Evolutionary conservation across 2,888 invertebrate species (phyloP).

Genomic region (Parascotia fuliginaria): DNA sequence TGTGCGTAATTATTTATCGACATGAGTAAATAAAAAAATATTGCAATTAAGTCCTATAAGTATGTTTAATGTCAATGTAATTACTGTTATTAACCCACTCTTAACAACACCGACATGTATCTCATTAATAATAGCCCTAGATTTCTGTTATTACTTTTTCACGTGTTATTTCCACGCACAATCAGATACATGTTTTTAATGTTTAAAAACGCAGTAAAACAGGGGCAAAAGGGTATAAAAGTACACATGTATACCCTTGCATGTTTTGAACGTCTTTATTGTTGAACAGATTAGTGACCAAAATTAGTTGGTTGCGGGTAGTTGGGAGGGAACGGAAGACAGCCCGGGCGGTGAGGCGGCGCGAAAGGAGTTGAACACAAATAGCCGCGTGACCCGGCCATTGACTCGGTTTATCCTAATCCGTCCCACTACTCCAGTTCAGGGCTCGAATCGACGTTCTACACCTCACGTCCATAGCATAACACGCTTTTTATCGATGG

Average conservation of each 20-base stretch:
- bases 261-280: conserved; percentile 50
- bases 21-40: too few species aligned
- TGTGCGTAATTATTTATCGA: too few species aligned
- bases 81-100: not conserved
- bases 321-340: conserved; percentile 70
- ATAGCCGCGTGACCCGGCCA: conserved; percentile 84
- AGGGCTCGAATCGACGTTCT: conserved; percentile 50
- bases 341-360: conserved; percentile 57
- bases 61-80: not conserved
- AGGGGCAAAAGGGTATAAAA: conserved; percentile 31
- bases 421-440: conserved; percentile 85
- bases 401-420: conserved; percentile 85
- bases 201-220: conserved; percentile 30
- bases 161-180: conserved; percentile 8
- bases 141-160: conserved; percentile 1
- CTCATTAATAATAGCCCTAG: not conserved
- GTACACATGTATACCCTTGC: conserved; percentile 22
- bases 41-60: too few species aligned
- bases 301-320: conserved; percentile 74
- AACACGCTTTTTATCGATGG: too few species aligned
- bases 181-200: conserved; percentile 16
- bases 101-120: not conserved
- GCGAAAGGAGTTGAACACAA: conserved; percentile 73
- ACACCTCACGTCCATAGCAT: conserved; percentile 36
- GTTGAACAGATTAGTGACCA: conserved; percentile 71